These are phyloP conservation scores for Drosophila repleta DNA, from an alignment of 1,140 invertebrate genomes.

Conservation along the genomic window DNA sequence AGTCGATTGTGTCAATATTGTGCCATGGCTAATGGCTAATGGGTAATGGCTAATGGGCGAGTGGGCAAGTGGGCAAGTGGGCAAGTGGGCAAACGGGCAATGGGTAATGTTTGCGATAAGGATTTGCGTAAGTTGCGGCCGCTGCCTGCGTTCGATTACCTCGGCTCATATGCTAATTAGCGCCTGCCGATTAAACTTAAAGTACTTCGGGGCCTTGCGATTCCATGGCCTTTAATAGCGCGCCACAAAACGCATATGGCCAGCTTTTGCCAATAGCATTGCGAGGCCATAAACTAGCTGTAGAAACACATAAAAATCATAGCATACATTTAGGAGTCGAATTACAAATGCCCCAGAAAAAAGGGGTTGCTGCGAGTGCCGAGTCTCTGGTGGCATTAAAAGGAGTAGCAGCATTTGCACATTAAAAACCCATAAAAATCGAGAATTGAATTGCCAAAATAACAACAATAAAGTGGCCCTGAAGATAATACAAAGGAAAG, in stretches of 20 bases:
- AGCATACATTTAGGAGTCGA: slow-evolving; percentile 72
- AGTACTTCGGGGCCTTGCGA: slow-evolving; percentile 5
- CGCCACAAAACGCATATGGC: slow-evolving; percentile 7
- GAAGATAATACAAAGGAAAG: slow-evolving; percentile 41
- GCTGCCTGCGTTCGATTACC: slow-evolving; percentile 28
- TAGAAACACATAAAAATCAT: slow-evolving; percentile 67
- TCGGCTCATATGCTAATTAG: slow-evolving; percentile 71
- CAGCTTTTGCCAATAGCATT: slow-evolving; percentile 8
- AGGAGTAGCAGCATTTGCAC: slow-evolving; percentile 71
- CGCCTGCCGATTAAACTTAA: slow-evolving; percentile 47
- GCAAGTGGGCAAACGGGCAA: slow-evolving; percentile 18
- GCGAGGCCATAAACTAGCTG: slow-evolving; percentile 50
- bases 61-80: slow-evolving; percentile 17
- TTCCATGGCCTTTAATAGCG: slow-evolving; percentile 36
- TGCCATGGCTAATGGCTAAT: slow-evolving; percentile 62
- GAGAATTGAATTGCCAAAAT: slow-evolving; percentile 49
- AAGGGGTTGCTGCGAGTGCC: slow-evolving; percentile 37
- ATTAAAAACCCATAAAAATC: slow-evolving; percentile 80
- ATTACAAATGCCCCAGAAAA: slow-evolving; percentile 39
- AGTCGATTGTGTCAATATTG: slow-evolving; percentile 82
- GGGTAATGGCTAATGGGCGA: slow-evolving; percentile 31
- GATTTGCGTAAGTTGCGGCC: slow-evolving; percentile 50
- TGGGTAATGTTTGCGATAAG: slow-evolving; percentile 64
- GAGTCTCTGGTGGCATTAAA: slow-evolving; percentile 31
- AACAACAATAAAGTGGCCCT: slow-evolving; percentile 65